Evolutionary conservation across 2,797 vertebrate species (phyloP).

Genomic region (Fundulus diaphanus): DNA sequence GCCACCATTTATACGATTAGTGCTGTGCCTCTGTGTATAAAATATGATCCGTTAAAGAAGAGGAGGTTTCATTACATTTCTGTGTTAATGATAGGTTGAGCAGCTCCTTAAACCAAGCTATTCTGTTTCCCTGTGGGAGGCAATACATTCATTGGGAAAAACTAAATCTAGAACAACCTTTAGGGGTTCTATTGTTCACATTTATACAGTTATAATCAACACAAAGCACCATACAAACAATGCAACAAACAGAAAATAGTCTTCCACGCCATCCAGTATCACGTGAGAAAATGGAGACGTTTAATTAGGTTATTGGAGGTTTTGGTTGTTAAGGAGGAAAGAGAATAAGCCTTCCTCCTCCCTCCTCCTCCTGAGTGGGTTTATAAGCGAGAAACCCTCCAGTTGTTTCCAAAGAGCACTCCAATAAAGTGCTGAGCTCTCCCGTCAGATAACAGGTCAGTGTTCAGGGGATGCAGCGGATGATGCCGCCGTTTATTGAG

Average conservation of each 20-base stretch:
- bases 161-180: conserved; percentile 10
- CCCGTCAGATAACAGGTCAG: conserved; percentile 2
- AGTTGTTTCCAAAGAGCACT: conserved; percentile 32
- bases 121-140: conserved; percentile 21
- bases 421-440: conserved; percentile 10
- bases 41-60: not conserved
- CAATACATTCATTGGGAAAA: conserved; percentile 17
- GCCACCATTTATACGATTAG: not conserved
- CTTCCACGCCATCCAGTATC: conserved; percentile 13
- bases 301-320: conserved; percentile 53
- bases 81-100: conserved; percentile 19
- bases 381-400: conserved; percentile 56
- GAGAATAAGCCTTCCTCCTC: conserved; percentile 50
- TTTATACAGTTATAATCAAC: not conserved
- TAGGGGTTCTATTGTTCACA: conserved; percentile 2
- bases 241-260: not conserved
- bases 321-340: conserved; percentile 44
- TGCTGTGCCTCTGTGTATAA: not conserved
- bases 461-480: conserved; percentile 30
- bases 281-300: conserved; percentile 21
- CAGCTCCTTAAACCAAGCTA: conserved; percentile 5
- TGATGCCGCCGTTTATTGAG: conserved; percentile 23
- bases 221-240: not conserved
- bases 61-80: not conserved
- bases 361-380: conserved; percentile 37